Base-by-base conservation (phyloP, 2,797 vertebrate species). In the Semaprochilodus insignis region DNA sequence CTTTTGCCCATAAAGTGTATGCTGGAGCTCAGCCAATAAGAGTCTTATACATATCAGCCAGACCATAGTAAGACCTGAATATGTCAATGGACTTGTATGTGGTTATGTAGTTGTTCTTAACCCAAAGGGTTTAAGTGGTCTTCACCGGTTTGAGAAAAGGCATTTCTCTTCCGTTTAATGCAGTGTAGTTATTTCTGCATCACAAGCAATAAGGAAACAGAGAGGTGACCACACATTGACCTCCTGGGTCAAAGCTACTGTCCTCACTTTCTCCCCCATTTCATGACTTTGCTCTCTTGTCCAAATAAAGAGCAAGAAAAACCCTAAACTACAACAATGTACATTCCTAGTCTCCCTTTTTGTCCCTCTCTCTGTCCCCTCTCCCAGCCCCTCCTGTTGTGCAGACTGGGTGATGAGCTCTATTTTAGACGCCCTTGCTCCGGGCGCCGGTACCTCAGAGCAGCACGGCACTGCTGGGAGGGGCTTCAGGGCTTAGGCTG, bases 361-460 rank as follows among this genome's bases (percentile, higher is more conserved):
- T 40, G 65, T 67, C 44, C 48, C 36, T 67, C 16, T 55, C 60
- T 78, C 44, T n/a, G 44, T 60, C 54, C n/a, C 54, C 27, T 69
- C 62, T 65, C 23, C 48, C 31, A 65, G 48, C 31, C 2, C 62
- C 31, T 78, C 81, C 67, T 66, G 51, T 21, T 78, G 55, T 25
- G 21, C 66, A 51, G 62, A 62, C 44, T 21, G 54, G 74, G 51
- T 77, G 75, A 66, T 59, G 19, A 85, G 80, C 80, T 85, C 75
- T 78, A 62, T 81, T 81, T 81, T 72, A 27, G 66, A 77, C 71
- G 83, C 60, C 76, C 80, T 85, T 85, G 76, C 83, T 80, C 76
- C 52, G 23, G 72, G 83, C 70, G 19, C 54, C 78, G 60, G 23
- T 66, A n/a, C 74, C 80, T 85, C 83, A 85, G 67, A 78, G 74